These are phyloP conservation scores for Leistus spinibarbis DNA, from an alignment of 2,888 invertebrate species.

Conservation along the genomic window DNA sequence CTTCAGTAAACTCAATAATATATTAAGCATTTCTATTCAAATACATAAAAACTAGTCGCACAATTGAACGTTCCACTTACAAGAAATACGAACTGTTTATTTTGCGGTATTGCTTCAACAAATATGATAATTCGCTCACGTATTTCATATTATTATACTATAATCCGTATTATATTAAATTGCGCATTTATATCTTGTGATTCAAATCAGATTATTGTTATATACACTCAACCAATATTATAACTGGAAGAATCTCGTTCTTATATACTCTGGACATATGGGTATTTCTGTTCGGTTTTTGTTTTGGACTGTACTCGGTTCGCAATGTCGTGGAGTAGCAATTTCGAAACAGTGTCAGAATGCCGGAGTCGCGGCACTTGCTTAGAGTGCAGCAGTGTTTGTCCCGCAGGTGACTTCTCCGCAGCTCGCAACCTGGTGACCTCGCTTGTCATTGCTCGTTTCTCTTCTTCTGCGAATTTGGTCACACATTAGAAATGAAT, in stretches of 20 bases:
- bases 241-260: neutral
- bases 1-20: neutral
- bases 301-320: conserved; percentile 1
- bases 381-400: neutral
- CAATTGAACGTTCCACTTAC: neutral
- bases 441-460: conserved; percentile 18
- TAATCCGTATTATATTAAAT: neutral
- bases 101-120: neutral
- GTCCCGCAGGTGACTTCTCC: conserved; percentile 8
- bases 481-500: conserved; percentile 18
- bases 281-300: neutral
- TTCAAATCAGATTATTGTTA: neutral
- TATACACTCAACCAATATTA: neutral
- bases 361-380: neutral
- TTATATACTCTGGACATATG: neutral
- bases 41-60: neutral
- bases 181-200: neutral
- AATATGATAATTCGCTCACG: neutral
- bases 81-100: neutral
- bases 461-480: neutral
- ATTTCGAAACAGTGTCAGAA: conserved; percentile 15
- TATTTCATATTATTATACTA: neutral
- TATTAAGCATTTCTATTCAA: neutral
- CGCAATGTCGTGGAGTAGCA: neutral
- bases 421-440: conserved; percentile 22